These are phyloP conservation scores for Sandelia bainsii DNA, from an alignment of 2,797 vertebrate species.

Conservation along the genomic window DNA sequence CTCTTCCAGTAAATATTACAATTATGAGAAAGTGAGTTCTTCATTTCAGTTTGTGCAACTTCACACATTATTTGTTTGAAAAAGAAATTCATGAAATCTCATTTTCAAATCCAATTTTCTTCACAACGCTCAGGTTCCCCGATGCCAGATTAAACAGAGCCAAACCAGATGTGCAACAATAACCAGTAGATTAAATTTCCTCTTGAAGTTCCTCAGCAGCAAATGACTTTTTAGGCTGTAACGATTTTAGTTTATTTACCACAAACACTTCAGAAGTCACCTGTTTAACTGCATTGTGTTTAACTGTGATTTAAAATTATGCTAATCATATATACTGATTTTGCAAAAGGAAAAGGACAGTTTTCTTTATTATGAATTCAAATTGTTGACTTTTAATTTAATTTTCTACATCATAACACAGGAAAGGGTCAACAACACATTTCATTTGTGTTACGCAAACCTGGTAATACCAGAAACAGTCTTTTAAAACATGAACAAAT, in stretches of 20 bases:
- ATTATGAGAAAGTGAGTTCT: neutral
- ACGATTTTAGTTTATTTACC: neutral
- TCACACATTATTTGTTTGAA: slow-evolving; percentile 6
- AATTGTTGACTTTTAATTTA: too few species aligned
- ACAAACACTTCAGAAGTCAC: neutral
- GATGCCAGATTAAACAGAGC: slow-evolving; percentile 25
- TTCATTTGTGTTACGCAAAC: too few species aligned
- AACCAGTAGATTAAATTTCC: slow-evolving; percentile 16
- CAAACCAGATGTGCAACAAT: slow-evolving; percentile 32
- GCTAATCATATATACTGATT: neutral
- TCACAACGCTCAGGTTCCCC: neutral
- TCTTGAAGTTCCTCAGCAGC: slow-evolving; percentile 7
- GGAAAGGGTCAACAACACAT: too few species aligned
- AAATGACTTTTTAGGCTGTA: slow-evolving; percentile 8
- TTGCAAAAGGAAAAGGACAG: too few species aligned
- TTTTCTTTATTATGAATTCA: too few species aligned
- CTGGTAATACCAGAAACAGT: neutral
- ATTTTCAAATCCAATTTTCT: slow-evolving; percentile 41
- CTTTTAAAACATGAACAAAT: neutral
- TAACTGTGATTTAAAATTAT: neutral
- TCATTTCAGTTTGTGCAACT: slow-evolving; percentile 32
- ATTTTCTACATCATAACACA: too few species aligned
- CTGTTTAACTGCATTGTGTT: too few species aligned
- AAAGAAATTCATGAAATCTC: slow-evolving; percentile 30
- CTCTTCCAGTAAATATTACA: slow-evolving; percentile 18